These are phyloP conservation scores for Gryllus longicercus DNA, from an alignment of 2,888 invertebrate genomes.

Conservation along the genomic window DNA sequence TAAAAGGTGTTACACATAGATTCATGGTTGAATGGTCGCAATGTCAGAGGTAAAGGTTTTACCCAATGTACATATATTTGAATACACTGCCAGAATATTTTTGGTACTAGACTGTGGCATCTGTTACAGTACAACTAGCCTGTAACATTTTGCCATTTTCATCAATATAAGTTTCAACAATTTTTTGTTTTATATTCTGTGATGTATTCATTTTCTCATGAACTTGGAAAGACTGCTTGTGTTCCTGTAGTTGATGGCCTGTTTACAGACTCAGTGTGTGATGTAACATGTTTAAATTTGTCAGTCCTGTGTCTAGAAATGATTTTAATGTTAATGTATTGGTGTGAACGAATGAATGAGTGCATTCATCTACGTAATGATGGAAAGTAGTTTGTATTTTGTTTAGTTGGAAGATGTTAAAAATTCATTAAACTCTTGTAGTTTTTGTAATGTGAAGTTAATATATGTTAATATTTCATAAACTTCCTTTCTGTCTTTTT, in stretches of 20 bases:
- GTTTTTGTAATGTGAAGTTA: slow-evolving; percentile 10
- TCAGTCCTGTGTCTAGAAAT: neutral
- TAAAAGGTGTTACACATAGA: slow-evolving; percentile 20
- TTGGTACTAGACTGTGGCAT: neutral
- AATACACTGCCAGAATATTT: slow-evolving; percentile 1
- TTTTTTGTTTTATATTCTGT: neutral
- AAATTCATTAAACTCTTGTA: neutral
- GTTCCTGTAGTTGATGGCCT: too few species aligned
- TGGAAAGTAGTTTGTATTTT: neutral
- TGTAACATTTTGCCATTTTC: too few species aligned
- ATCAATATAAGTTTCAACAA: neutral
- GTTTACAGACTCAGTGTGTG: too few species aligned
- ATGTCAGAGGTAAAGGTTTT: neutral
- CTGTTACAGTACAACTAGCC: neutral
- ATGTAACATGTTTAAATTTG: too few species aligned
- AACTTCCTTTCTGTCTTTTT: neutral
- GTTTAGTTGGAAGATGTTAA: neutral
- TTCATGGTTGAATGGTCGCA: neutral
- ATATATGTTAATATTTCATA: neutral
- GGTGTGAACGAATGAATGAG: neutral
- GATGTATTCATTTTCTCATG: neutral
- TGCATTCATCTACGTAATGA: neutral
- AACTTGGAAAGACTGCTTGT: too few species aligned
- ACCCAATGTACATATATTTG: slow-evolving; percentile 4
- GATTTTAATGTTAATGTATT: neutral